phyloP scores from a whole-genome alignment of 2,797 vertebrate species.

The Diceros bicornis region DNA sequence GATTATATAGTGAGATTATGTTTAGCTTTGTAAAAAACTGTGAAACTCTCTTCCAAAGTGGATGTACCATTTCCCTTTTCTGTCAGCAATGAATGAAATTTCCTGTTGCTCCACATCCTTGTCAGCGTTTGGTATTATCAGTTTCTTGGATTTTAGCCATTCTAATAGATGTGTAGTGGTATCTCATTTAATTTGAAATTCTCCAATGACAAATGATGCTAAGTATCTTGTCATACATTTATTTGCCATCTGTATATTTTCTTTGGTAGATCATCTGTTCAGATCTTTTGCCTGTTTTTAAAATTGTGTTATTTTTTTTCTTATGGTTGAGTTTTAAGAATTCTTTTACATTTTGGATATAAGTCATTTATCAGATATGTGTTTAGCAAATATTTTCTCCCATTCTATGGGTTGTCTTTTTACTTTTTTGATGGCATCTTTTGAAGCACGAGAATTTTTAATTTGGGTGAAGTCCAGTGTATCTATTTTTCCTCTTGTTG shows the following conservation, averaged over 20 bases:
- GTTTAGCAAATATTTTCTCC: neutral
- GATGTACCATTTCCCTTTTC: neutral
- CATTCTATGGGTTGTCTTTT: neutral
- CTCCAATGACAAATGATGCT: neutral
- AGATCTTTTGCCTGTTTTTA: neutral
- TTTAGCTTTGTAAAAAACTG: slow-evolving; percentile 26
- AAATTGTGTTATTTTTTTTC: neutral
- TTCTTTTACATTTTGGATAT: neutral
- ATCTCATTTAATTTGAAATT: slow-evolving; percentile 6
- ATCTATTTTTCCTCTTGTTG: neutral
- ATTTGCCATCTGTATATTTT: neutral
- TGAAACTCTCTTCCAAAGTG: neutral
- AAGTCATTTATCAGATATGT: neutral
- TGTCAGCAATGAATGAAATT: neutral
- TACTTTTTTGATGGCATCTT: neutral
- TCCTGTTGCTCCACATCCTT: neutral
- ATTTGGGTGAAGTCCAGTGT: neutral
- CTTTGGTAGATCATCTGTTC: neutral
- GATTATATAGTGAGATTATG: neutral
- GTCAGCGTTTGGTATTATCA: neutral
- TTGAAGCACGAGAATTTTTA: neutral
- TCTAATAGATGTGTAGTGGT: neutral
- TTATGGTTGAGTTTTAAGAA: neutral
- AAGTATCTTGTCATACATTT: neutral
- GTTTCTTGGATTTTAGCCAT: neutral